Evolutionary conservation across 2,797 vertebrate species (phyloP).

Genomic region (Sparus aurata): DNA sequence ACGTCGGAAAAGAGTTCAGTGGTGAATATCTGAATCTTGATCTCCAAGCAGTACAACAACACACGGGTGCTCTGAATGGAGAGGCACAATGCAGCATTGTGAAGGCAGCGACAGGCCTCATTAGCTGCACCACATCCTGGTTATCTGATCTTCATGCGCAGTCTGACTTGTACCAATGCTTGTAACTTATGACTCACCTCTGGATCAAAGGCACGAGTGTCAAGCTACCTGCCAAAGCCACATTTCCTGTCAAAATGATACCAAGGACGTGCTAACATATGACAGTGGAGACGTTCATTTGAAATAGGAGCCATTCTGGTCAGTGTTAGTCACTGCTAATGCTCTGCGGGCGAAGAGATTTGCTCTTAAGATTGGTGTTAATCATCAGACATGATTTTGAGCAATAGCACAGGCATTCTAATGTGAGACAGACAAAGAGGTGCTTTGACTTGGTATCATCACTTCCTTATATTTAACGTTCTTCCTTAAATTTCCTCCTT

Average conservation of each 20-base stretch:
- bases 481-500: background rate
- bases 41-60: constrained; percentile 66
- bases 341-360: constrained; percentile 14
- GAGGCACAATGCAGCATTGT: constrained; percentile 71
- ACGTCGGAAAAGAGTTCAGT: constrained; percentile 36
- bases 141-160: constrained; percentile 71
- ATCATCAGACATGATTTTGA: background rate
- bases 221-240: constrained; percentile 53
- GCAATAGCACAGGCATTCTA: too few relatives aligned
- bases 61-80: constrained; percentile 38
- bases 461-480: background rate
- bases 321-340: constrained; percentile 47
- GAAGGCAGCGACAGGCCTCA: constrained; percentile 69
- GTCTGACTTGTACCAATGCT: constrained; percentile 53
- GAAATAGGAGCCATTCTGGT: constrained; percentile 43
- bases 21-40: constrained; percentile 69
- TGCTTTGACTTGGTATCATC: background rate
- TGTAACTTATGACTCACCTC: constrained; percentile 69
- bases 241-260: constrained; percentile 33
- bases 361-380: constrained; percentile 18
- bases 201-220: constrained; percentile 57
- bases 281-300: constrained; percentile 42
- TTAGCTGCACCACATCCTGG: constrained; percentile 72
- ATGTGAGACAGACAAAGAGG: constrained; percentile 9
- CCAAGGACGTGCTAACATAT: constrained; percentile 24